Evolutionary conservation across 2,797 vertebrate genomes (phyloP).

Genomic region (Myotis findleyi): DNA sequence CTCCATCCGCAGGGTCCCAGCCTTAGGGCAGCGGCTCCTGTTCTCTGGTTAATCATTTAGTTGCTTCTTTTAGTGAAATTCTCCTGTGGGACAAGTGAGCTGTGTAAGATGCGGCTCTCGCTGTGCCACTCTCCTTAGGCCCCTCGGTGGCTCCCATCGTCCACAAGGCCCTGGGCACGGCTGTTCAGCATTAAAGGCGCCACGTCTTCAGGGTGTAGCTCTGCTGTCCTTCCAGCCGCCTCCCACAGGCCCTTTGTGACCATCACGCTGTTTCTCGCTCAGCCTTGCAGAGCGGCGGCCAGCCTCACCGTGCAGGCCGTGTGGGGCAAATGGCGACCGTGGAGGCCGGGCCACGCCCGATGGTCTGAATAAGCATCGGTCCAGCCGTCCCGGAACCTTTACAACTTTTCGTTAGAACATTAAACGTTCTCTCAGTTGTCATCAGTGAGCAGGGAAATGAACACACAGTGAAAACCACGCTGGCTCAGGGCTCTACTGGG

Average conservation of each 20-base stretch:
- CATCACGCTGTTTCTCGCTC: not conserved
- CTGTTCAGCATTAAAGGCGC: not conserved
- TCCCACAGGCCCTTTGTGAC: not conserved
- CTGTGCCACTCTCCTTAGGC: not conserved
- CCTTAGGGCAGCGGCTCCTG: not conserved
- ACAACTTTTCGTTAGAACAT: not conserved
- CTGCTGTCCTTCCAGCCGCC: not conserved
- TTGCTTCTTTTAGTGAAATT: not conserved
- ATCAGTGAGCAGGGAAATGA: not conserved
- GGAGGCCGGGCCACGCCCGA: rapidly evolving
- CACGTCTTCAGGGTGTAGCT: not conserved
- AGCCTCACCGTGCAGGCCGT: not conserved
- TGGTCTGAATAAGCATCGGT: not conserved
- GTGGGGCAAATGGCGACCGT: rapidly evolving
- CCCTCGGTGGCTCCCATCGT: not conserved
- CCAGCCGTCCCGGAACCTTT: not conserved
- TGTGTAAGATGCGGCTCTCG: not conserved
- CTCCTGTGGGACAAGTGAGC: not conserved
- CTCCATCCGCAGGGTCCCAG: not conserved
- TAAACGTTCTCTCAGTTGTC: not conserved
- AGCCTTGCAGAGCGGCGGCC: not conserved
- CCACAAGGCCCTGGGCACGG: not conserved
- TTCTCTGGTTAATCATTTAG: not conserved
- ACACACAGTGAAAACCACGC: not conserved
- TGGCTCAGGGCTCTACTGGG: not conserved